A percentile compares a stretch with the other conserved stretches of the same genome.
These are phyloP conservation scores for Coenonympha arcania DNA, from an alignment of 2,888 invertebrate species.

Conservation along the genomic window DNA sequence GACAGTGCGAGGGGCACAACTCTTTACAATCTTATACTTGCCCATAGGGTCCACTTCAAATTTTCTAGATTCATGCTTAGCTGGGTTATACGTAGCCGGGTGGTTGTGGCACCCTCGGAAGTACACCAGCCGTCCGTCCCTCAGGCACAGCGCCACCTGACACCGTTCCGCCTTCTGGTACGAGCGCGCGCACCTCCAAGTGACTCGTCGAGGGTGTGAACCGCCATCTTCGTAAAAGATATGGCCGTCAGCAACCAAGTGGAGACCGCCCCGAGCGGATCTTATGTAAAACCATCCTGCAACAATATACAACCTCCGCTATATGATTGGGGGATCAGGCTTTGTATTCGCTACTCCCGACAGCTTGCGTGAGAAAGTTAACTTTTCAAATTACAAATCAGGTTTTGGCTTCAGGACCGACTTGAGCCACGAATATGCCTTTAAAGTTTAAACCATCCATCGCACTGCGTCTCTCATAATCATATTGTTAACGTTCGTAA, in stretches of 20 bases:
- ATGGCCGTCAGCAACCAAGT: slow-evolving; percentile 65
- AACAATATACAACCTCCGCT: slow-evolving; percentile 33
- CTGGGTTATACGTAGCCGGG: slow-evolving; percentile 61
- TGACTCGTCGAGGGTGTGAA: slow-evolving; percentile 64
- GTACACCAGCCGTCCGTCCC: slow-evolving; percentile 67
- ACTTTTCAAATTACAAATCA: background rate
- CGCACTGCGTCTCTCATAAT: no score
- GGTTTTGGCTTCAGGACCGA: no score
- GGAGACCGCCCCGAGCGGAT: slow-evolving; percentile 66
- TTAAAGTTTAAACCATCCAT: no score
- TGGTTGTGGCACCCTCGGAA: slow-evolving; percentile 67
- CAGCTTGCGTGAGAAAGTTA: background rate
- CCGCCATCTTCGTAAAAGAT: slow-evolving; percentile 72
- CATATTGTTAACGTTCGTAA: no score
- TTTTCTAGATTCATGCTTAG: slow-evolving; percentile 63
- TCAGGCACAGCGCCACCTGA: slow-evolving; percentile 64
- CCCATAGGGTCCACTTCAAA: slow-evolving; percentile 68
- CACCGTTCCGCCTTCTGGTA: slow-evolving; percentile 69
- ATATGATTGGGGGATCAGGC: slow-evolving; percentile 16
- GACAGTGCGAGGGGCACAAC: slow-evolving; percentile 39
- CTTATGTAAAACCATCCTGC: slow-evolving; percentile 71
- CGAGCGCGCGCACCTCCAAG: slow-evolving; percentile 67
- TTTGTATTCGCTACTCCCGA: no score
- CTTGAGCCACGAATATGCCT: no score
- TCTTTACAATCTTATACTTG: slow-evolving; percentile 67